Conservation (phyloP, 2,888 invertebrate genomes). For the Rhogogaster chlorosoma region DNA sequence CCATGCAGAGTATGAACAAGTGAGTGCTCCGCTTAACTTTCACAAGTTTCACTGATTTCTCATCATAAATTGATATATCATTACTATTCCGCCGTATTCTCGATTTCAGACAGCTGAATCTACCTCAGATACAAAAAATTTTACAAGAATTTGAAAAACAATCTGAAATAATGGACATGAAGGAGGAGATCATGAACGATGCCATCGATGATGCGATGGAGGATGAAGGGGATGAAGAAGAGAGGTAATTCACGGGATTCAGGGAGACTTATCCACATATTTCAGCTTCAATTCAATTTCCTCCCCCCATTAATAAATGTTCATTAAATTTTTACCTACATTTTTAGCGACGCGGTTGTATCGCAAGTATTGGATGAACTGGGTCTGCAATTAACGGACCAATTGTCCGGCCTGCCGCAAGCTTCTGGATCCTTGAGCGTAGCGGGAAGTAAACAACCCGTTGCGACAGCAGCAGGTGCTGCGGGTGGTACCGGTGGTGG, state of each 20-base stretch:
- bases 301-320: not conserved
- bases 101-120: constrained; percentile 88
- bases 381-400: constrained; percentile 96
- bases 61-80: constrained; percentile 12
- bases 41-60: constrained; percentile 29
- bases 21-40: constrained; percentile 71
- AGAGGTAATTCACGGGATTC: constrained; percentile 84
- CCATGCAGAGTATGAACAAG: constrained; percentile 99
- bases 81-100: constrained; percentile 16
- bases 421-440: constrained; percentile 82
- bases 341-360: constrained; percentile 93
- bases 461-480: constrained; percentile 80
- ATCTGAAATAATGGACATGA: constrained; percentile 99
- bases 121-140: constrained; percentile 99
- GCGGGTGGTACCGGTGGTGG: constrained; percentile 75
- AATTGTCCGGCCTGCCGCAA: constrained; percentile 92
- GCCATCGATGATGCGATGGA: constrained; percentile 99
- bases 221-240: constrained; percentile 98
- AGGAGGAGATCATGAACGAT: constrained; percentile 99
- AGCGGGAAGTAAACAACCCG: constrained; percentile 82
- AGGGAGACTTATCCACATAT: not conserved
- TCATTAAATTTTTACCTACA: constrained; percentile 9
- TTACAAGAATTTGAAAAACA: constrained; percentile 99
- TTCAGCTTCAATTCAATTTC: too few species aligned
- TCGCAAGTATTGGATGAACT: constrained; percentile 98